A percentile compares a stretch with the other conserved stretches of the same genome.
These are phyloP conservation scores for Limnephilus marmoratus DNA, from an alignment of 2,888 invertebrate genomes.

Conservation along the genomic window DNA sequence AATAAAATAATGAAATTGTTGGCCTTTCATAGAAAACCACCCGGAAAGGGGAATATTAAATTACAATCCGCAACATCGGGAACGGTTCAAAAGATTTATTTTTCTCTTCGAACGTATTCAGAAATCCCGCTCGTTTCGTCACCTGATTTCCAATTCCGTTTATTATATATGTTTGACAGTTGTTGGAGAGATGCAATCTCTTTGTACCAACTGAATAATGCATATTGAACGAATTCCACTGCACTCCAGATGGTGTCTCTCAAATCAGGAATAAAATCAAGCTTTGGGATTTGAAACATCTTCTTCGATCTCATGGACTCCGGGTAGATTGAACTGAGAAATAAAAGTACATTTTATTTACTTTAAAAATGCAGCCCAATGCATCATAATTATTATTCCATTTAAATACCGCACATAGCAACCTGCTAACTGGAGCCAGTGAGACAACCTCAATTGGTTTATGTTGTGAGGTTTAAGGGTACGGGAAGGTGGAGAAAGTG, in stretches of 20 bases:
- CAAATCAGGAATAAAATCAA: background rate
- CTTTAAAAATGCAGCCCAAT: background rate
- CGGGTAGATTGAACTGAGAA: background rate
- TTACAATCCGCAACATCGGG: background rate
- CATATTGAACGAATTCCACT: background rate
- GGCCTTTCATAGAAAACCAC: background rate
- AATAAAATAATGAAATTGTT: too few relatives aligned
- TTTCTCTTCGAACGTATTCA: background rate
- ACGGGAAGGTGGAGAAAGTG: too few relatives aligned
- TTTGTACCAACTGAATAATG: background rate
- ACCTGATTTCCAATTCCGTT: slow-evolving; percentile 60
- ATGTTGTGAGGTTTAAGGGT: too few relatives aligned
- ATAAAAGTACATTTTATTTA: background rate
- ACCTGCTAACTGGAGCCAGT: too few relatives aligned
- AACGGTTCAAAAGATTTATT: background rate
- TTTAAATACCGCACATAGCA: too few relatives aligned
- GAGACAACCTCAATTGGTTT: too few relatives aligned
- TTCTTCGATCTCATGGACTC: background rate
- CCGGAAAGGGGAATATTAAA: background rate
- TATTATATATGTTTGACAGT: slow-evolving; percentile 17
- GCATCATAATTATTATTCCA: background rate
- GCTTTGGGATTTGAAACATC: background rate
- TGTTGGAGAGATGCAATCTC: background rate
- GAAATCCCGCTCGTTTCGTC: slow-evolving; percentile 8
- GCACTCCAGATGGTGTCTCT: background rate